Conservation (phyloP, 1,140 invertebrate species). For the Papilio machaon region DNA sequence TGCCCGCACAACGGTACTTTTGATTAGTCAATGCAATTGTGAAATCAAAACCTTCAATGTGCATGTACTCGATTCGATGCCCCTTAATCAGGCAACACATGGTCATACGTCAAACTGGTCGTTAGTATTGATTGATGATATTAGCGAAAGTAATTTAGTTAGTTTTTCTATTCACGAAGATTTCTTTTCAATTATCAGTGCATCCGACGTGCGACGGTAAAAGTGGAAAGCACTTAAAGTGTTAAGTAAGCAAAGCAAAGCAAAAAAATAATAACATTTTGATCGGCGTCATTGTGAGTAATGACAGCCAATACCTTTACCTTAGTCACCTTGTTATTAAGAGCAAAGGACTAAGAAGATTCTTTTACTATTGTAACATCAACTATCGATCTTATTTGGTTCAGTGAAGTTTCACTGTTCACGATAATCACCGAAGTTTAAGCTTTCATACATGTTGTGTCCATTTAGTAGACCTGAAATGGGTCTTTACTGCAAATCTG, state of each 20-base stretch:
- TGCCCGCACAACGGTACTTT: background rate
- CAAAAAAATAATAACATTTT: background rate
- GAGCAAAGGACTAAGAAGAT: background rate
- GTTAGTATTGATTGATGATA: conserved; percentile 33
- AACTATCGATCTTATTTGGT: too few species aligned
- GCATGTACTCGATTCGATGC: background rate
- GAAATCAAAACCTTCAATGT: conserved; percentile 6
- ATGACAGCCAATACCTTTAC: background rate
- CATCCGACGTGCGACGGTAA: background rate
- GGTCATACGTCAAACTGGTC: conserved; percentile 10
- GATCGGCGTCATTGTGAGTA: background rate
- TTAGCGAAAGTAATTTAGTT: conserved; percentile 32
- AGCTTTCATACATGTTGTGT: too few species aligned
- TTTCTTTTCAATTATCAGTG: conserved; percentile 30
- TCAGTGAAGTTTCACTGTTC: too few species aligned
- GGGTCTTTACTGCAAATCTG: too few species aligned
- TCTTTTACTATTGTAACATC: background rate
- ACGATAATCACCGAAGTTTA: too few species aligned
- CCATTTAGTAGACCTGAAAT: too few species aligned
- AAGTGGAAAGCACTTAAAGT: conserved; percentile 17
- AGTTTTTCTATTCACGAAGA: conserved; percentile 19
- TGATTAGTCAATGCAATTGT: conserved; percentile 13
- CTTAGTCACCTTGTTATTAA: background rate
- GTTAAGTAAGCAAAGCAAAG: background rate
- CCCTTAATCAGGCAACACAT: background rate